These are phyloP conservation scores for Hirundo rustica DNA, from an alignment of 2,797 vertebrate genomes.

Conservation along the genomic window DNA sequence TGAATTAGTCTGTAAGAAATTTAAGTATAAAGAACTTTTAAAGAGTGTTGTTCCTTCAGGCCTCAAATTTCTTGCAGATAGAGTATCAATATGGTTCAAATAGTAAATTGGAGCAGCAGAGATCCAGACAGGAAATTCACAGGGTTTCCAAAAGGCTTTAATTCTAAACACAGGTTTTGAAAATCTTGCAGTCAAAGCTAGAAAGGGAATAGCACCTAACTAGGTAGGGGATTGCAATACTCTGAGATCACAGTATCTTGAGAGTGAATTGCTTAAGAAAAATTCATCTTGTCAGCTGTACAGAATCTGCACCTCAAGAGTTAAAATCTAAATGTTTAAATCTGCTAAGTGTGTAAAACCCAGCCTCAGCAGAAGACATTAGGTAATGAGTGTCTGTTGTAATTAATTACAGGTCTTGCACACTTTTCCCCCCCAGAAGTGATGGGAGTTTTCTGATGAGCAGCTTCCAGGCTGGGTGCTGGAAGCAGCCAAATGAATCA, in stretches of 20 bases:
- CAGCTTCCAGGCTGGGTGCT: background rate
- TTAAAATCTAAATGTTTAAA: background rate
- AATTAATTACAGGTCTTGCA: background rate
- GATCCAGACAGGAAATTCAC: background rate
- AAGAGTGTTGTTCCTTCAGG: background rate
- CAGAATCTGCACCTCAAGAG: background rate
- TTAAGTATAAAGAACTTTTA: background rate
- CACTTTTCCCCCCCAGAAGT: background rate
- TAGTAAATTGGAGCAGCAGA: background rate
- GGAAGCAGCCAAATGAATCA: background rate
- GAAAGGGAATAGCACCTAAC: background rate
- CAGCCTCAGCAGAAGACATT: background rate
- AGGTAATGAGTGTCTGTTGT: background rate
- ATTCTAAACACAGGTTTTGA: background rate
- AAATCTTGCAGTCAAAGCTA: background rate
- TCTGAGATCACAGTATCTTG: background rate
- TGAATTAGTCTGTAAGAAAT: background rate
- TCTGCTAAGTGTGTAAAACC: background rate
- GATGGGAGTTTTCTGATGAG: background rate
- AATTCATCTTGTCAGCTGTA: background rate
- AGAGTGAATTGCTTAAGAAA: background rate
- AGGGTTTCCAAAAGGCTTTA: background rate
- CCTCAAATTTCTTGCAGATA: background rate
- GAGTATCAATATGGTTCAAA: background rate
- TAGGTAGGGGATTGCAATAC: background rate